Base-by-base conservation (phyloP, 2,888 invertebrate genomes). In the Gastracanthus pulcherrimus region DNA sequence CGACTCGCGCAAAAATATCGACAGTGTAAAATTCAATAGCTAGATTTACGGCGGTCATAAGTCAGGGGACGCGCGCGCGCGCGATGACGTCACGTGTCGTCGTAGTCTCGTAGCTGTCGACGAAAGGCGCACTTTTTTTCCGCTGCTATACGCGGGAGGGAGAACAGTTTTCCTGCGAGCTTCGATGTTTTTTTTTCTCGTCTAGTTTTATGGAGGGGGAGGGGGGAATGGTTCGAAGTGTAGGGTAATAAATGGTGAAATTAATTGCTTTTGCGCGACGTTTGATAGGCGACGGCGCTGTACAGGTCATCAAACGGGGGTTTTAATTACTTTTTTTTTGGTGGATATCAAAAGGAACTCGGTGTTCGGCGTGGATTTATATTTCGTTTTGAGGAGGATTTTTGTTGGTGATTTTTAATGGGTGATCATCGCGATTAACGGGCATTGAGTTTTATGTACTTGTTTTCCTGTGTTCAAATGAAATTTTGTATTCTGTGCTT, bases 11-110 rank as follows among this genome's bases (percentile, higher is more conserved):
- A 75, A 80, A 86, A 85, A 86, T 87, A 89, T 88, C 87, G 87
- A 86, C 85, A 86, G 85, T 86, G 86, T 86, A 85, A 88, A 88
- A 88, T 88, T 87, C 88, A 87, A 89, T 88, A 86, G 87, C 67
- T 87, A 89, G 89, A 89, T 89, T 89, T 88, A 89, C 88, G 85
- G 83, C 74, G 82, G 85, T 83, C 86, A 87, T 89, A 89, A 89
- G 89, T 89, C 87, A 88, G 82, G 75, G 11, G 51, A 55, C 45
- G 45, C 16, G 41, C 29, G 41, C 60, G 51, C 9, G 29, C 41
- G n/a, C 85, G 78, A 84, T 85, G 86, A 87, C 87, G 86, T 86
- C 85, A 86, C 55, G 55, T n/a, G n/a, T 60, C 66, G 58, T 29
- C 26, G 69, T 31, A 34, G 60, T 48, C 60, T 74, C 84, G 84